phyloP scores from a whole-genome alignment of 2,888 invertebrate species.

The Eurois occulta region DNA sequence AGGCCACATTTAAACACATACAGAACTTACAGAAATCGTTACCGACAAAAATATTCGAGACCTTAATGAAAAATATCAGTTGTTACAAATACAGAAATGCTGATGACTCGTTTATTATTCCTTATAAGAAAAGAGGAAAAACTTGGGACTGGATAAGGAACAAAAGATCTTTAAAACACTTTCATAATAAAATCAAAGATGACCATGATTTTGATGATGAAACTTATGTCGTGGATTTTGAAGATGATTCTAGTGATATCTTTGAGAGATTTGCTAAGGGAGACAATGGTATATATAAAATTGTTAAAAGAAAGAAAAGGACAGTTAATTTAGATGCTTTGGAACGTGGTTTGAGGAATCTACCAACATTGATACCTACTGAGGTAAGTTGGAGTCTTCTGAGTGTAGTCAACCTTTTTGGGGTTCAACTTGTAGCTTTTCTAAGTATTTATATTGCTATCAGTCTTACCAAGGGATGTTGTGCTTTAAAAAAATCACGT shows the following conservation, averaged over 20 bases:
- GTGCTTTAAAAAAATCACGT: not conserved
- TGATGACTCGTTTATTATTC: constrained; percentile 67
- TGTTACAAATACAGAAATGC: constrained; percentile 70
- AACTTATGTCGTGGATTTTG: not conserved
- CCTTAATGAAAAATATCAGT: constrained; percentile 68
- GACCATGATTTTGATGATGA: constrained; percentile 5
- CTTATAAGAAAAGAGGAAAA: constrained; percentile 39
- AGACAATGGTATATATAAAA: constrained; percentile 74
- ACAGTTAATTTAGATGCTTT: constrained; percentile 59
- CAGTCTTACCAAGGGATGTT: not conserved
- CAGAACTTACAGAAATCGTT: constrained; percentile 56
- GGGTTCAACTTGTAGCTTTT: too few species aligned
- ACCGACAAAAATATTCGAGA: constrained; percentile 66
- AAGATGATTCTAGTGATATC: constrained; percentile 39
- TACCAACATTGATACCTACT: constrained; percentile 67
- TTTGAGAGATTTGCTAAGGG: constrained; percentile 73
- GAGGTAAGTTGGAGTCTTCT: constrained; percentile 65
- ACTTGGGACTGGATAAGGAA: constrained; percentile 76
- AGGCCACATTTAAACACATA: constrained; percentile 71
- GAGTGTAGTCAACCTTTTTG: not conserved
- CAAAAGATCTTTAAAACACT: constrained; percentile 67
- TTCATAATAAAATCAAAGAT: constrained; percentile 18
- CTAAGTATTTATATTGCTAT: too few species aligned
- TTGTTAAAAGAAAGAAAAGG: constrained; percentile 65
- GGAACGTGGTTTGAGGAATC: constrained; percentile 66